Base-by-base conservation (phyloP, 2,113 vertebrate species). In the Paraplagusia blochii region DNA sequence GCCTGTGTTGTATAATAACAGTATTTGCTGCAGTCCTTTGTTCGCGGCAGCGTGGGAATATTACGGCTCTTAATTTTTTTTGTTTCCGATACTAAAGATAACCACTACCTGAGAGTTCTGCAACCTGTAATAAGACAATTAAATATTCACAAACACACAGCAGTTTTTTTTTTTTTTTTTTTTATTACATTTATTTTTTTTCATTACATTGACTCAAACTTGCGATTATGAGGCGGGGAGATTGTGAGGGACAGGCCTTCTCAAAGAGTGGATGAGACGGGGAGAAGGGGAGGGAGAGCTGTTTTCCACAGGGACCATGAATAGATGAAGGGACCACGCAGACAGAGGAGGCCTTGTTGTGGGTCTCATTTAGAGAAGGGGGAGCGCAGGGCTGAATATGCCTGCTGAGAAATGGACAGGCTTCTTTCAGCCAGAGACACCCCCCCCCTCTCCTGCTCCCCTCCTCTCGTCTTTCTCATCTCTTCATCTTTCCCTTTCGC, bases 311-410 rank as follows among this genome's bases (percentile, higher is more conserved):
- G 81, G 73, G 81, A 82, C 57, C 83, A 82, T 89, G 89, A 91
- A 90, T 90, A 89, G 90, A 88, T 85, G 85, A 85, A 86, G 82
- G 80, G 87, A 71, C 73, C 69, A 51, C 50, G 39, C 58, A 83
- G 83, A 91, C 88, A 91, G 88, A 90, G 73, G 79, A 86, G 76
- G 84, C 88, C 88, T 91, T 91, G 90, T 91, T 91, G 77, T 83
- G 78, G 80, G 63, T 81, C 80, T 87, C 79, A 86, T 87, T 83
- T 77, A 66, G 85, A 66, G 54, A 54, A 68, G 51, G 76, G 64
- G 68, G 60, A 29, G 22, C 62, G 63, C 63, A 46, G 58, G 77
- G 74, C 66, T 72, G 76, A 80, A 83, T 82, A 76, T 67, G 82
- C 86, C 84, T 88, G 85, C 87, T 88, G 89, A 88, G 89, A 87